Evolutionary conservation across 2,113 vertebrate genomes (phyloP), one percentile per base, ranked within the genome.

Genomic region (Meleagris gallopavo): DNA sequence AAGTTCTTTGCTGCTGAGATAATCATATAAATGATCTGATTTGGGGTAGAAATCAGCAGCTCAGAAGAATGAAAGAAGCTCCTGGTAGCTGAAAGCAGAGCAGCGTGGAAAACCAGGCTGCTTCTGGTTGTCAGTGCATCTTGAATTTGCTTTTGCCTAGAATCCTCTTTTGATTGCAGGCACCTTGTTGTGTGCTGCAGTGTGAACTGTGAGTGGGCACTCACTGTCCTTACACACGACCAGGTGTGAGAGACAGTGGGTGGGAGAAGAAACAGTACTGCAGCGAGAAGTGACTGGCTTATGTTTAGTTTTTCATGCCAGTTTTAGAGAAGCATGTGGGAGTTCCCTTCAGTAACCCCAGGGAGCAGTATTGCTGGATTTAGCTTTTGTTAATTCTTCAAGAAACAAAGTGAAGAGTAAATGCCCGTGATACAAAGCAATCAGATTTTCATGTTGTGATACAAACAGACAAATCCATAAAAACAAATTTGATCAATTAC

Each of bases 221-320:
- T 78, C 0, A 0, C 83, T 78, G 65, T 78, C 76, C 90, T 83
- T 46, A 24, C 34, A 46, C 5, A 1, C 54, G 75, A 71, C 55
- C 94, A 94, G 95, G 86, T 94, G 66, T 43, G 94, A 94, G 80
- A 95, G 90, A 90, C 65, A 0, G 93, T 90, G 92, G 83, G 95
- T 88, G 90, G 88, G 69, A 94, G 77, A 75, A 78, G 90, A 81
- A 90, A 36, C 76, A 90, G 78, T 67, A 62, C 5, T 75, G 73
- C 10, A 5, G 83, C 81, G 83, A 87, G 70, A 83, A 88, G 34
- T 61, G 79, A 75, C 90, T 70, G 73, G 64, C 72, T 75, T 67
- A 29, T 81, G 45, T 71, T 86, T 64, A 46, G 64, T 45, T 88
- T 84, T 87, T 77, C 69, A 9, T 13, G 66, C 88, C 6, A 15